A percentile compares a stretch with the other conserved stretches of the same genome.
Evolutionary conservation across 2,797 vertebrate species (phyloP).

Genomic region (Notolabrus celidotus): DNA sequence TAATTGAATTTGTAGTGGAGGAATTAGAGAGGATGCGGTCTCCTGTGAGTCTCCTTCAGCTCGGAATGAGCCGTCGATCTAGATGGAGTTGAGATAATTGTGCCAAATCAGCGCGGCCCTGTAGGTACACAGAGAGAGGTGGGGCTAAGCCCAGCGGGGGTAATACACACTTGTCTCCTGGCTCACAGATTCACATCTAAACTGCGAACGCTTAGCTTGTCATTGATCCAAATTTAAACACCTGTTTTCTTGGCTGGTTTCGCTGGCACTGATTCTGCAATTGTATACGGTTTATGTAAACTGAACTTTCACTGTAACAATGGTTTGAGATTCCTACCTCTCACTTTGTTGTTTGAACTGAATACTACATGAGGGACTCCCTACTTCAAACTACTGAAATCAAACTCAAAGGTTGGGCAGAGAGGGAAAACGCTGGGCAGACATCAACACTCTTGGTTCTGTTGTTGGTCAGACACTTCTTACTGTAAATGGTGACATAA

Average conservation of each 20-base stretch:
- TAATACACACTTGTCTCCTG: constrained; percentile 5
- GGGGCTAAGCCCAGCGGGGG: background rate
- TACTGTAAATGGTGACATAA: too few species aligned
- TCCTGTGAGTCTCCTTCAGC: constrained; percentile 54
- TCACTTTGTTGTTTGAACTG: background rate
- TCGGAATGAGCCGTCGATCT: constrained; percentile 49
- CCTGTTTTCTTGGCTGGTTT: background rate
- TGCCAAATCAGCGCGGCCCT: constrained; percentile 48
- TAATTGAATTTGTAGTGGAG: constrained; percentile 57
- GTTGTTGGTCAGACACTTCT: too few species aligned
- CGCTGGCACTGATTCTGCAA: constrained; percentile 1
- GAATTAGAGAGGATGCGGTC: constrained; percentile 51
- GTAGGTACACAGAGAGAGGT: constrained; percentile 33
- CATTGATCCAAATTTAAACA: constrained; percentile 30
- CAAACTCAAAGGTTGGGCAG: background rate
- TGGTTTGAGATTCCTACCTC: background rate
- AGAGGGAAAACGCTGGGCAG: background rate
- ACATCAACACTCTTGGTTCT: too few species aligned
- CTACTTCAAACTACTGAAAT: background rate
- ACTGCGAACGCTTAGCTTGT: constrained; percentile 20
- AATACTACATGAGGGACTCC: background rate
- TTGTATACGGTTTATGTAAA: background rate
- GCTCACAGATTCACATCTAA: constrained; percentile 15
- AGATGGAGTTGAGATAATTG: constrained; percentile 59
- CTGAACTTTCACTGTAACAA: background rate